Conservation (phyloP, 2,113 vertebrate genomes). For the Vimba vimba region DNA sequence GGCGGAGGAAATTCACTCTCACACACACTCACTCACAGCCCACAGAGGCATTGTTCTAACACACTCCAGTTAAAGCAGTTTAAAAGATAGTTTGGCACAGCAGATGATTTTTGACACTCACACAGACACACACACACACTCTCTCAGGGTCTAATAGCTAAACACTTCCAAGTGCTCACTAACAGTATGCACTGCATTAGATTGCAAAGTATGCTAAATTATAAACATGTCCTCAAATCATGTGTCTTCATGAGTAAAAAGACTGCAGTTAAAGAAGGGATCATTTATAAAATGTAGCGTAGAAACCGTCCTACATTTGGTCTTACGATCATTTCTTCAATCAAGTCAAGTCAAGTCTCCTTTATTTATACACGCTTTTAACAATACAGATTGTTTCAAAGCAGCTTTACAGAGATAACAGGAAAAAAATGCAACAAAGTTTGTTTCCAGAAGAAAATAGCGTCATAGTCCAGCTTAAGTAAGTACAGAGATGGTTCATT, state of each 20-base stretch:
- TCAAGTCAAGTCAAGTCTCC: no score
- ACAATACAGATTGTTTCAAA: no score
- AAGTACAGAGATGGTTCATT: no score
- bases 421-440: no score
- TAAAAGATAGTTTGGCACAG: not conserved
- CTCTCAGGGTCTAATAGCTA: not conserved
- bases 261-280: not conserved
- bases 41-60: constrained; percentile 13
- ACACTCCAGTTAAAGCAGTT: not conserved
- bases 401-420: no score
- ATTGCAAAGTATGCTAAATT: not conserved
- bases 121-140: not conserved
- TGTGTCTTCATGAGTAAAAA: not conserved
- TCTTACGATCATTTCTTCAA: no score
- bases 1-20: constrained; percentile 22
- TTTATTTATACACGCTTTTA: no score
- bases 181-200: not conserved
- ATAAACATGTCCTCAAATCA: not conserved
- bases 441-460: no score
- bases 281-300: no score
- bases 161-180: not conserved
- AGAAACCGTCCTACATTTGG: no score
- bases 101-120: not conserved
- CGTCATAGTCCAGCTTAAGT: no score
- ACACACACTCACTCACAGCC: constrained; percentile 26